phyloP scores from a whole-genome alignment of 2,888 invertebrate genomes.

The Icerya purchasi region DNA sequence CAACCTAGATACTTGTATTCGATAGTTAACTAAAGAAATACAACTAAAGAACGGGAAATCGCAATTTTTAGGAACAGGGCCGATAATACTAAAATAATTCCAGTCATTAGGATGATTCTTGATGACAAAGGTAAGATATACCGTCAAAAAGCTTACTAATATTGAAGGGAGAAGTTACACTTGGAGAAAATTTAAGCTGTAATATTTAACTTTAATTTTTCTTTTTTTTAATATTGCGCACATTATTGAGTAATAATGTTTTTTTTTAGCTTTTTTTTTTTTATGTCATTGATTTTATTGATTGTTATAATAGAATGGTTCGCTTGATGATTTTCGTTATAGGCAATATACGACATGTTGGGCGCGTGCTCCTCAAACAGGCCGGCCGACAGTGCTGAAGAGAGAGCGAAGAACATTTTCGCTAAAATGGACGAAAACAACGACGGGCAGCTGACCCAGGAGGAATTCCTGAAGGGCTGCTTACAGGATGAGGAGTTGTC shows the following conservation, averaged over 20 bases:
- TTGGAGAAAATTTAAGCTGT: too few relatives aligned
- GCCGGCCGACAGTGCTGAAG: slow-evolving; percentile 88
- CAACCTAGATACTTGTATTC: too few relatives aligned
- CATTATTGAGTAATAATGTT: background rate
- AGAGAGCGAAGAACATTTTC: slow-evolving; percentile 95
- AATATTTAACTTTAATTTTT: background rate
- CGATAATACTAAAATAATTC: too few relatives aligned
- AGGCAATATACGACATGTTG: slow-evolving; percentile 99
- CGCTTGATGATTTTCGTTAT: slow-evolving; percentile 18
- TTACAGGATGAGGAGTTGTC: slow-evolving; percentile 88
- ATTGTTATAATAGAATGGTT: background rate
- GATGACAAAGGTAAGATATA: too few relatives aligned
- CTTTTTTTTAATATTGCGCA: background rate
- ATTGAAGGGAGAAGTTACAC: too few relatives aligned
- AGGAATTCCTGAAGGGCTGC: slow-evolving; percentile 94
- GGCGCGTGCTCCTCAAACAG: slow-evolving; percentile 89
- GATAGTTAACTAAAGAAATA: too few relatives aligned
- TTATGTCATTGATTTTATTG: background rate
- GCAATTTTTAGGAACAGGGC: too few relatives aligned
- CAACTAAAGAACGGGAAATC: too few relatives aligned
- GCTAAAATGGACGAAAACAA: slow-evolving; percentile 99
- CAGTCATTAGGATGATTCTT: too few relatives aligned
- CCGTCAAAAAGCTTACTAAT: too few relatives aligned
- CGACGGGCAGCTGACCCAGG: slow-evolving; percentile 92
- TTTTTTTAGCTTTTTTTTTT: background rate